Conservation (phyloP, 2,888 invertebrate species). For the Synanthedon tipuliformis region DNA sequence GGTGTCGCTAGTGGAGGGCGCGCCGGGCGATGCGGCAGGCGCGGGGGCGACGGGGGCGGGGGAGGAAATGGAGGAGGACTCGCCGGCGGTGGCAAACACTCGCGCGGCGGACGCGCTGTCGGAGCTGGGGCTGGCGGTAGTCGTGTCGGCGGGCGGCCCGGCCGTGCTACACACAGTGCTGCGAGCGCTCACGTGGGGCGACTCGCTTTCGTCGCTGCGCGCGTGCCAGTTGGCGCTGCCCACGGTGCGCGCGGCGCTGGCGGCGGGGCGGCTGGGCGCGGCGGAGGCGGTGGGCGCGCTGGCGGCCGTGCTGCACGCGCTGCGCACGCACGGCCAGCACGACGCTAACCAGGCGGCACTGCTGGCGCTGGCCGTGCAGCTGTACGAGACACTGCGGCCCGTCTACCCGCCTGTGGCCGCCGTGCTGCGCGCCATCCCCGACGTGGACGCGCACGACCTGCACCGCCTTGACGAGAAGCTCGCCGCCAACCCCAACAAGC, state of each 20-base stretch:
- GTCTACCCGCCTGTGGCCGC: constrained; percentile 77
- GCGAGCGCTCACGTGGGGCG: constrained; percentile 79
- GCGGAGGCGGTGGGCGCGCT: constrained; percentile 73
- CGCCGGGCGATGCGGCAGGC: constrained; percentile 73
- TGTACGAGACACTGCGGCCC: constrained; percentile 84
- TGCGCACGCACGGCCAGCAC: constrained; percentile 90
- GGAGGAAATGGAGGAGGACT: constrained; percentile 77
- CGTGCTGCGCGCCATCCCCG: constrained; percentile 84
- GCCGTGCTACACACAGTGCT: constrained; percentile 44
- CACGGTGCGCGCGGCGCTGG: constrained; percentile 74
- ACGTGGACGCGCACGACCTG: constrained; percentile 82
- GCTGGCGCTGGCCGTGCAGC: constrained; percentile 79
- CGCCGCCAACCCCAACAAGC: constrained; percentile 73
- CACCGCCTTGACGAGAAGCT: constrained; percentile 90
- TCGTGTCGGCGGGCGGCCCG: constrained; percentile 57
- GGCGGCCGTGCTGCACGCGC: constrained; percentile 80
- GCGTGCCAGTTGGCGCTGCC: constrained; percentile 79
- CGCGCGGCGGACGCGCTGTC: constrained; percentile 78
- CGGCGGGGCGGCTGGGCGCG: constrained; percentile 63
- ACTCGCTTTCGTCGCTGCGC: constrained; percentile 84
- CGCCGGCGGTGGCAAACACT: constrained; percentile 50
- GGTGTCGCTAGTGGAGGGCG: constrained; percentile 81
- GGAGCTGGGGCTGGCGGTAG: constrained; percentile 81
- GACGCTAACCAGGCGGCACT: constrained; percentile 87
- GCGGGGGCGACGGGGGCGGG: constrained; percentile 72